Evolutionary conservation across 2,797 vertebrate species (phyloP).

Genomic region (Chromobotia macracanthus): DNA sequence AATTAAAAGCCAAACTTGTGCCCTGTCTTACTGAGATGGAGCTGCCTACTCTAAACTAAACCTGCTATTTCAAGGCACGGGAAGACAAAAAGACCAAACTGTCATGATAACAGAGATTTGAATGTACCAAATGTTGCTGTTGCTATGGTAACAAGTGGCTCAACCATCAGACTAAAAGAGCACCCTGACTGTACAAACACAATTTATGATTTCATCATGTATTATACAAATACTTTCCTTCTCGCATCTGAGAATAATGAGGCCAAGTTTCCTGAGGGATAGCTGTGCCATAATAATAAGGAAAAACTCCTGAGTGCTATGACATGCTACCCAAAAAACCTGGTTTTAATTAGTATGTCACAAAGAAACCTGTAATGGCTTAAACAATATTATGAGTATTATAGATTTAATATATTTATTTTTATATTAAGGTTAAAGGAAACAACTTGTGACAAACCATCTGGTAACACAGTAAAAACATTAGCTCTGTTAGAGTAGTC

Average conservation of each 20-base stretch:
- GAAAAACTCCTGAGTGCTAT: slow-evolving; percentile 36
- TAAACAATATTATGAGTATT: too few species aligned
- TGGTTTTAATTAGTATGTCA: too few species aligned
- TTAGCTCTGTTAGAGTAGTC: slow-evolving; percentile 79
- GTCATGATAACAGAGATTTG: slow-evolving; percentile 49
- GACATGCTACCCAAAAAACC: too few species aligned
- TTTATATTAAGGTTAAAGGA: slow-evolving; percentile 68
- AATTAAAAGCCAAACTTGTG: background rate
- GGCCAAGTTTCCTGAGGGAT: slow-evolving; percentile 88
- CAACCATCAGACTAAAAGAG: slow-evolving; percentile 83
- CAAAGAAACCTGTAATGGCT: too few species aligned
- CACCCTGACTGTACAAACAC: slow-evolving; percentile 70
- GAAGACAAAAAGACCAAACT: slow-evolving; percentile 83
- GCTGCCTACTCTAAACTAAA: slow-evolving; percentile 81
- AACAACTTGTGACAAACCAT: slow-evolving; percentile 88
- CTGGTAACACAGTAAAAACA: slow-evolving; percentile 84
- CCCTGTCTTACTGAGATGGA: slow-evolving; percentile 74
- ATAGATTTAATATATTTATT: too few species aligned
- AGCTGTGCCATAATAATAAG: slow-evolving; percentile 74
- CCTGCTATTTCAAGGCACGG: slow-evolving; percentile 83
- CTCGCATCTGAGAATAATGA: slow-evolving; percentile 70
- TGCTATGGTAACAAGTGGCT: slow-evolving; percentile 83
- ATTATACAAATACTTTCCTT: slow-evolving; percentile 77
- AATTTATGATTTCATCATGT: slow-evolving; percentile 72
- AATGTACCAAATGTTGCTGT: slow-evolving; percentile 80